A percentile compares a stretch with the other conserved stretches of the same genome.
Evolutionary conservation across 2,113 vertebrate species (phyloP).

Genomic region (Xenopus borealis): DNA sequence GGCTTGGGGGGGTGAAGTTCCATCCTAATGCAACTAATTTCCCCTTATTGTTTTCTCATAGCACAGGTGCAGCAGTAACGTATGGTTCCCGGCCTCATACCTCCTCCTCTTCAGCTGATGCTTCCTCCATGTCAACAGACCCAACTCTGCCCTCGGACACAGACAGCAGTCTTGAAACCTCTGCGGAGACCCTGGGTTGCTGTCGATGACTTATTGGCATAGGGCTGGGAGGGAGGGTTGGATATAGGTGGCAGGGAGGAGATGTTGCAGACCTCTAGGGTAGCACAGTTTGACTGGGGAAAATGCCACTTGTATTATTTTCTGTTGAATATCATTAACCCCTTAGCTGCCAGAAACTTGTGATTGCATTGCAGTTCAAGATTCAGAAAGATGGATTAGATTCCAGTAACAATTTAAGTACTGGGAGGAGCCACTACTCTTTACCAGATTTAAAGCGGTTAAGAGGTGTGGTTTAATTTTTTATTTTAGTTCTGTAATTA

Average conservation of each 20-base stretch:
- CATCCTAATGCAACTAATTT: slow-evolving; percentile 25
- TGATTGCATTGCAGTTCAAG: slow-evolving; percentile 14
- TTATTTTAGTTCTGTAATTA: slow-evolving; percentile 74
- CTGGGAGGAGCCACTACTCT: slow-evolving; percentile 39
- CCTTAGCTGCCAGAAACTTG: slow-evolving; percentile 7
- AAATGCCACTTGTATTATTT: slow-evolving; percentile 70
- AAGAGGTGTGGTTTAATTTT: slow-evolving; percentile 59
- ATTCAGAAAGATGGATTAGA: slow-evolving; percentile 10
- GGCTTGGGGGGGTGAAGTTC: too few relatives aligned
- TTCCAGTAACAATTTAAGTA: slow-evolving; percentile 51
- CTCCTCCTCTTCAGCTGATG: slow-evolving; percentile 87
- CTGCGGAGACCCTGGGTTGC: slow-evolving; percentile 89
- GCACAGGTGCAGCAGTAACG: slow-evolving; percentile 98
- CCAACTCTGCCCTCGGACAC: slow-evolving; percentile 92
- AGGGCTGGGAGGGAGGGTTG: slow-evolving; percentile 51
- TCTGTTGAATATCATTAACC: slow-evolving; percentile 38
- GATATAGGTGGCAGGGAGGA: slow-evolving; percentile 36
- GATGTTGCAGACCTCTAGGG: slow-evolving; percentile 53
- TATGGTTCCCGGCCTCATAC: slow-evolving; percentile 88
- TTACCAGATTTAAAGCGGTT: slow-evolving; percentile 62
- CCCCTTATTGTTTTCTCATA: slow-evolving; percentile 85
- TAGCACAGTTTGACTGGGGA: slow-evolving; percentile 62
- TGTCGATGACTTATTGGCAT: slow-evolving; percentile 90
- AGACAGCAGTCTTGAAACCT: slow-evolving; percentile 94
- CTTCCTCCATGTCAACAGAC: slow-evolving; percentile 97